These are phyloP conservation scores for Odontophorus gujanensis DNA, from an alignment of 2,113 vertebrate species.

Conservation along the genomic window DNA sequence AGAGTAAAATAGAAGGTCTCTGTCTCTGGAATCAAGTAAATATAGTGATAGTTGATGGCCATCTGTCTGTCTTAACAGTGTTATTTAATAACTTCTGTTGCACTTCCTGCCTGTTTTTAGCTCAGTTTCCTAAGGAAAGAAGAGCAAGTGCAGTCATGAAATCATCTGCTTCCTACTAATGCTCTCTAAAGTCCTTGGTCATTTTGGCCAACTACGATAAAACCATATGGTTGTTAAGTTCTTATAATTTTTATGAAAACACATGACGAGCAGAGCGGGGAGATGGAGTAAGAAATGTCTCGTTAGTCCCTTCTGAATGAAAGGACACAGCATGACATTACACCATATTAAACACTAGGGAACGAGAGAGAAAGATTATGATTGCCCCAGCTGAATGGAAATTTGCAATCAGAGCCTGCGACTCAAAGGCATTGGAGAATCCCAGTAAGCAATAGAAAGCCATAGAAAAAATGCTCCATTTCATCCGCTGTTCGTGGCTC, in stretches of 20 bases:
- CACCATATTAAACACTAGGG: neutral
- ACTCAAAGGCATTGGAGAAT: neutral
- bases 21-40: neutral
- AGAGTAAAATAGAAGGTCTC: neutral
- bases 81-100: neutral
- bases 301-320: neutral
- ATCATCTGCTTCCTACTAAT: neutral
- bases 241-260: neutral
- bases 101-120: neutral
- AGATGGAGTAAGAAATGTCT: neutral
- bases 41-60: neutral
- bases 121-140: neutral
- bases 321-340: neutral
- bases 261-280: neutral
- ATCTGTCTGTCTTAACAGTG: neutral
- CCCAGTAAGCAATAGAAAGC: neutral
- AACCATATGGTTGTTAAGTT: neutral
- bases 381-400: neutral
- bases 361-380: neutral
- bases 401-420: neutral
- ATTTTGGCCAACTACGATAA: neutral
- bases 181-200: neutral
- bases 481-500: neutral
- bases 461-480: neutral
- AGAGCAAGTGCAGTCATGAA: neutral